Conservation (phyloP, 2,113 vertebrate species). For the Oncorhynchus nerka region DNA sequence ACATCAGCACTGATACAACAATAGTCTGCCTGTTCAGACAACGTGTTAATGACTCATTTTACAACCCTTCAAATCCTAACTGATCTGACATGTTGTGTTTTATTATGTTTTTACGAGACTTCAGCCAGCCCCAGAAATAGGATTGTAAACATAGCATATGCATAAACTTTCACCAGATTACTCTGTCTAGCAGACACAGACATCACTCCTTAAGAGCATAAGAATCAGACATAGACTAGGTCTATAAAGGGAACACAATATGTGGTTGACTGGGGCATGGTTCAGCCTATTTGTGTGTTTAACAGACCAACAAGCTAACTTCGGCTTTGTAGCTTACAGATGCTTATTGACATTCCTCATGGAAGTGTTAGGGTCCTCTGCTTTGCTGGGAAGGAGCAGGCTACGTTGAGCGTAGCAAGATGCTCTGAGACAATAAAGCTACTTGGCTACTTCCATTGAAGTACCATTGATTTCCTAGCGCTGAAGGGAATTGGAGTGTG, state of each 20-base stretch:
- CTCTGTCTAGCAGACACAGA: constrained; percentile 33
- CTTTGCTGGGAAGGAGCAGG: neutral
- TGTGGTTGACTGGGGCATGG: constrained; percentile 55
- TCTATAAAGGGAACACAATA: constrained; percentile 58
- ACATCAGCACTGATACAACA: neutral
- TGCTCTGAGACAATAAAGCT: neutral
- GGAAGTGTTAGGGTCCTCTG: constrained; percentile 19
- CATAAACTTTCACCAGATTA: constrained; percentile 41
- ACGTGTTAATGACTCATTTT: neutral
- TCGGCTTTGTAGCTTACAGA: constrained; percentile 28
- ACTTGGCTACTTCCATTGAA: neutral
- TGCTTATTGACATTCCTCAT: constrained; percentile 51
- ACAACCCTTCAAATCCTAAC: neutral
- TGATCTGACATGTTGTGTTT: constrained; percentile 13
- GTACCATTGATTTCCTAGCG: neutral
- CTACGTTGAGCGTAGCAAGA: neutral
- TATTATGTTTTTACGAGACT: constrained; percentile 35
- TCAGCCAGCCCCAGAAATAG: constrained; percentile 27
- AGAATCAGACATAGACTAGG: constrained; percentile 42
- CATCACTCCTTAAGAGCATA: constrained; percentile 25
- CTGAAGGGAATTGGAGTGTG: neutral
- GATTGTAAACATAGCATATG: constrained; percentile 25
- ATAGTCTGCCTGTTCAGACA: neutral
- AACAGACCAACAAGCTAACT: constrained; percentile 52
- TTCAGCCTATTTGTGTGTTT: constrained; percentile 37